A percentile compares a stretch with the other conserved stretches of the same genome.
Conservation (phyloP, 2,113 vertebrate species). For the Circaetus gallicus region DNA sequence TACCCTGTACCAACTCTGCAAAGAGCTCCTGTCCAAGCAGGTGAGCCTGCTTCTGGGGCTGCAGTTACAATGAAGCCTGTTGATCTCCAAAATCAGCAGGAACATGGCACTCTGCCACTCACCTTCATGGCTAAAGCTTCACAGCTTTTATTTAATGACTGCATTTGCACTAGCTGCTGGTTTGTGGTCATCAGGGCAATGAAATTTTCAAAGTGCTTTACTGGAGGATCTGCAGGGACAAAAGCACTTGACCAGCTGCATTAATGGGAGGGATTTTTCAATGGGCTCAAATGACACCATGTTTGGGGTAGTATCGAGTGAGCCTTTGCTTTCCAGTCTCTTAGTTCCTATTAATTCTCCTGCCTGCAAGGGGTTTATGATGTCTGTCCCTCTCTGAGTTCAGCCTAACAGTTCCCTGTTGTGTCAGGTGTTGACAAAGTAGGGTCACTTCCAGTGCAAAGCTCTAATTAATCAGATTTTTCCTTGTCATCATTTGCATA, state of each 20-base stretch:
- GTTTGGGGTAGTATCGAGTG: not conserved
- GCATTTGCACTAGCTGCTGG: not conserved
- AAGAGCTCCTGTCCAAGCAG: conserved; percentile 95
- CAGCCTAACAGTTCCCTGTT: not conserved
- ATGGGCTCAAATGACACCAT: not conserved
- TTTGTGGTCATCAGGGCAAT: not conserved
- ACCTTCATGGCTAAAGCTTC: not conserved
- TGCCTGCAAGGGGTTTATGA: not conserved
- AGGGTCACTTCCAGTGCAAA: not conserved
- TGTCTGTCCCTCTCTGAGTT: not conserved
- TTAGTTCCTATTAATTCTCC: not conserved
- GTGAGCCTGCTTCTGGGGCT: conserved; percentile 59
- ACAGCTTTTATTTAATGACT: not conserved
- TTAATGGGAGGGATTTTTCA: not conserved
- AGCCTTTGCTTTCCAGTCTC: not conserved
- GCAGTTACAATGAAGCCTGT: not conserved
- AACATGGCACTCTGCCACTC: not conserved
- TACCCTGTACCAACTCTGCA: conserved; percentile 91
- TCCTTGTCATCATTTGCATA: not conserved
- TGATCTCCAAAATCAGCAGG: not conserved
- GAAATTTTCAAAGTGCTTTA: not conserved
- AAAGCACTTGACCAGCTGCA: not conserved
- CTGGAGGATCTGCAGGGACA: not conserved
- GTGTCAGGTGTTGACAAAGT: not conserved
- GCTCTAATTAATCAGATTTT: not conserved